phyloP scores from a whole-genome alignment of 2,797 vertebrate species.

The Liasis olivaceus region DNA sequence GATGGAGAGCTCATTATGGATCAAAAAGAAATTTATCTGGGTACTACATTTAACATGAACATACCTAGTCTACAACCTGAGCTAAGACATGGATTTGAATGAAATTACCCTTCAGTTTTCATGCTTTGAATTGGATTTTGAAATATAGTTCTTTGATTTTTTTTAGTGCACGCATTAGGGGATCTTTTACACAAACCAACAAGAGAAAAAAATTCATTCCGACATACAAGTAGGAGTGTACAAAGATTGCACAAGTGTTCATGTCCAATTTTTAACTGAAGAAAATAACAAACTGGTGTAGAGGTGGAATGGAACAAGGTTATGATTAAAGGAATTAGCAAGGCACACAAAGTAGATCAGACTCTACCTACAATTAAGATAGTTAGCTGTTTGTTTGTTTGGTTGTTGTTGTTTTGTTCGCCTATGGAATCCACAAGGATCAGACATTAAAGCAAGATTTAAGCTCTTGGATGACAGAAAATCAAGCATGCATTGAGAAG shows the following conservation, averaged over 20 bases:
- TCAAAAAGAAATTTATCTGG: neutral
- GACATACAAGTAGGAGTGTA: neutral
- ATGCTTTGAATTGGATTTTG: neutral
- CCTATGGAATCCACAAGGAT: slow-evolving; percentile 2
- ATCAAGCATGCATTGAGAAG: slow-evolving; percentile 48
- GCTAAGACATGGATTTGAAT: neutral
- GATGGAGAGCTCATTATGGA: neutral
- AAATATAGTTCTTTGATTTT: neutral
- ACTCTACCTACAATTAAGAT: neutral
- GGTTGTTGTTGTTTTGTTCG: neutral
- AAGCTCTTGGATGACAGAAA: slow-evolving; percentile 23
- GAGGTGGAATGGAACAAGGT: neutral
- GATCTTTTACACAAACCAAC: neutral
- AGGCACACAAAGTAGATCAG: neutral
- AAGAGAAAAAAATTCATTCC: neutral
- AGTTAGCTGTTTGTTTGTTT: neutral
- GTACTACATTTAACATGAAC: neutral
- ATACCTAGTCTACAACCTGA: neutral
- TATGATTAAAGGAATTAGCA: neutral
- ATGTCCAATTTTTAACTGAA: neutral
- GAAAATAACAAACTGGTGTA: neutral
- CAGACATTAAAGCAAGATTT: neutral
- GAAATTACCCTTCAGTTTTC: neutral
- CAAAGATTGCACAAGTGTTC: neutral
- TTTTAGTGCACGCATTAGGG: neutral